A percentile compares a stretch with the other conserved stretches of the same genome.
Conservation (phyloP, 1,140 invertebrate genomes). For the Oedothorax gibbosus region DNA sequence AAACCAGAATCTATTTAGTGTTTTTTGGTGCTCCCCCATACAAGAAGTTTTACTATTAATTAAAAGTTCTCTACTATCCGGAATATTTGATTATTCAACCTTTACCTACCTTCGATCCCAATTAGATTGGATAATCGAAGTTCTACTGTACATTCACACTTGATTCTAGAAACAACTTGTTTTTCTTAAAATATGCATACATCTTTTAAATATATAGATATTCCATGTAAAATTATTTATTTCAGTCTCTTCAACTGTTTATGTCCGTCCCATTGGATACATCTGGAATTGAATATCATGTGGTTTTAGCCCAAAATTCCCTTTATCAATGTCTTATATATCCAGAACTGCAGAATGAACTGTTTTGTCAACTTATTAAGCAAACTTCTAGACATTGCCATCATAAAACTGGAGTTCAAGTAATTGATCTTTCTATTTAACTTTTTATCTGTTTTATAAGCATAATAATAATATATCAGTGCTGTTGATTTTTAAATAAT, state of each 20-base stretch:
- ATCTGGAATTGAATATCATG: slow-evolving; percentile 95
- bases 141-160: no score
- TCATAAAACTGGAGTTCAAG: slow-evolving; percentile 90
- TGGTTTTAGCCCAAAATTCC: slow-evolving; percentile 93
- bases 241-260: slow-evolving; percentile 90
- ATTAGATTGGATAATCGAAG: no score
- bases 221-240: background rate
- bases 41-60: no score
- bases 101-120: no score
- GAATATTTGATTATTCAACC: no score
- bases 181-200: background rate
- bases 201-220: background rate
- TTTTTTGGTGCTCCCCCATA: no score
- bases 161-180: no score
- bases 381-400: slow-evolving; percentile 90
- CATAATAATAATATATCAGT: no score
- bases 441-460: no score
- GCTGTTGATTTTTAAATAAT: no score
- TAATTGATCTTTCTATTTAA: slow-evolving; percentile 73
- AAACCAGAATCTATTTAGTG: no score
- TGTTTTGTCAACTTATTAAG: slow-evolving; percentile 89
- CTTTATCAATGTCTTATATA: slow-evolving; percentile 89
- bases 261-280: slow-evolving; percentile 94
- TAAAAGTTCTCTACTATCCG: no score
- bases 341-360: slow-evolving; percentile 89